These are phyloP conservation scores for Entelurus aequoreus DNA, from an alignment of 2,113 vertebrate species.

Conservation along the genomic window DNA sequence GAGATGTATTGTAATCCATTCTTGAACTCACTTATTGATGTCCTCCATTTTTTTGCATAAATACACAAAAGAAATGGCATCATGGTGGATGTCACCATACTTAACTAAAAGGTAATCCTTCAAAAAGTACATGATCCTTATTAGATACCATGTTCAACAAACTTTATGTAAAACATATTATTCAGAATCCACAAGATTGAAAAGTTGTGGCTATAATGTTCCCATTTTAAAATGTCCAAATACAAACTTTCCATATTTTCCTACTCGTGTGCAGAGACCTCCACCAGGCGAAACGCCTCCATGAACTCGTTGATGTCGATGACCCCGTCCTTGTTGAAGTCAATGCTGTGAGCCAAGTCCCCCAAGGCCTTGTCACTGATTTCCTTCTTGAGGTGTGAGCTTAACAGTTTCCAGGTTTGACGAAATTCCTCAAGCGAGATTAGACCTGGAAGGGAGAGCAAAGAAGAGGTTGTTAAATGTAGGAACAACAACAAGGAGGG, in stretches of 20 bases:
- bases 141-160: too few species aligned
- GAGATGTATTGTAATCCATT: too few species aligned
- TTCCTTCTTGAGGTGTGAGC: constrained; percentile 80
- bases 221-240: too few species aligned
- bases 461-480: not conserved
- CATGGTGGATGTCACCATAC: too few species aligned
- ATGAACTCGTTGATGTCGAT: constrained; percentile 96
- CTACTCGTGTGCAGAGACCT: constrained; percentile 47
- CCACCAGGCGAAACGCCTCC: constrained; percentile 88
- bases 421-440: constrained; percentile 90
- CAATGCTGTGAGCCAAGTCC: constrained; percentile 84
- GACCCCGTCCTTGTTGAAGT: constrained; percentile 93
- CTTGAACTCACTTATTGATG: too few species aligned
- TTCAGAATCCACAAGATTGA: too few species aligned
- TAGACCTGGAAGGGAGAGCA: constrained; percentile 66
- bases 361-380: constrained; percentile 78
- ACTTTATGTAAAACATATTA: too few species aligned
- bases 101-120: too few species aligned
- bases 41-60: not conserved
- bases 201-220: too few species aligned
- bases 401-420: constrained; percentile 89
- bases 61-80: not conserved
- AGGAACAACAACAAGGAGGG: not conserved
- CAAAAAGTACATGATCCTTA: too few species aligned
- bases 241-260: not conserved